A percentile compares a stretch with the other conserved stretches of the same genome.
These are phyloP conservation scores for Barbus barbus DNA, from an alignment of 2,113 vertebrate genomes.

Conservation along the genomic window DNA sequence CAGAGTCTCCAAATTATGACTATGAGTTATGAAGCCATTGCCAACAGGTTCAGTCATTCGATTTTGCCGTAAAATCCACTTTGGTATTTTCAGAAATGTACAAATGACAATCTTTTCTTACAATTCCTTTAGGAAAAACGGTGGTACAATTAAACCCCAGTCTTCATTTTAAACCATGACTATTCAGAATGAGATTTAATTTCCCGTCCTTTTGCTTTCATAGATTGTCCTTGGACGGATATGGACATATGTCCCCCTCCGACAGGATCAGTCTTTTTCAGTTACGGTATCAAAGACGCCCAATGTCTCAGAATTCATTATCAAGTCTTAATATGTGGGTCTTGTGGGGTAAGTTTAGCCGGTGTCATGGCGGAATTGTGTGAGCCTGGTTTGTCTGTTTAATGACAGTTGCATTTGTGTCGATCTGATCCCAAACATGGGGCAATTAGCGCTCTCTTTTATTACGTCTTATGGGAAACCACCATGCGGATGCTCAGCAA, in stretches of 20 bases:
- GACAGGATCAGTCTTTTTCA: not conserved
- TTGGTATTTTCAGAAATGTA: not conserved
- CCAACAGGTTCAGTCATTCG: not conserved
- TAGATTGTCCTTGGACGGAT: not conserved
- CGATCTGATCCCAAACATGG: constrained; percentile 41
- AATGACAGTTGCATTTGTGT: constrained; percentile 46
- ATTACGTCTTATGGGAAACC: constrained; percentile 7
- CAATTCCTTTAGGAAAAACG: not conserved
- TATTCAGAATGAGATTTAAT: not conserved
- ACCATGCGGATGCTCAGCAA: not conserved
- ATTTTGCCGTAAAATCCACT: not conserved
- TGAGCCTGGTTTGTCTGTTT: constrained; percentile 43
- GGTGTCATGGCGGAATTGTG: constrained; percentile 24
- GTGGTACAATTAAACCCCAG: too few species aligned
- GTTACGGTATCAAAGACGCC: not conserved
- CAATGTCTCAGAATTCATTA: not conserved
- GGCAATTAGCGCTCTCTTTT: constrained; percentile 49
- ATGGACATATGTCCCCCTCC: not conserved
- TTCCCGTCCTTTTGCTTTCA: not conserved
- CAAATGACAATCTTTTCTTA: not conserved
- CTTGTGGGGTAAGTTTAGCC: not conserved
- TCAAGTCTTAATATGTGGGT: not conserved
- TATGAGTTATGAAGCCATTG: not conserved
- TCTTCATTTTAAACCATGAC: too few species aligned
- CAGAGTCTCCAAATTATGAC: not conserved